Percentiles rank a stretch among this genome's conserved stretches.
Evolutionary conservation across 2,888 invertebrate genomes (phyloP).

Genomic region (Coenonympha glycerion): DNA sequence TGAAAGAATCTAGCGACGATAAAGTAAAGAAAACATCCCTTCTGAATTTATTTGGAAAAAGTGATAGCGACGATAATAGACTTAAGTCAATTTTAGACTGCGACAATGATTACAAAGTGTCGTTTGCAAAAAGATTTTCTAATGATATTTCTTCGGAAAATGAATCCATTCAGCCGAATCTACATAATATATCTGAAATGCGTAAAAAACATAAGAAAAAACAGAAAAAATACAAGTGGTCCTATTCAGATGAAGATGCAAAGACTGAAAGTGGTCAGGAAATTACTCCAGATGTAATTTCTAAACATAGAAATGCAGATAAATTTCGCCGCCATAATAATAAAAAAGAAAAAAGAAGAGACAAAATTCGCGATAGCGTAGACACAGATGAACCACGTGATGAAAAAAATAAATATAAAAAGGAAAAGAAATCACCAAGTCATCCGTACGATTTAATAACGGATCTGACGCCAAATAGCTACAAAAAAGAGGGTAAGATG

Average conservation of each 20-base stretch:
- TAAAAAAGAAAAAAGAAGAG: conserved; percentile 78
- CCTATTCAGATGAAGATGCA: conserved; percentile 75
- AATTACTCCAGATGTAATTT: conserved; percentile 40
- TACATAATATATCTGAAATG: conserved; percentile 66
- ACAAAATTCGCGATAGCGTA: conserved; percentile 72
- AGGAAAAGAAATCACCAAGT: conserved; percentile 64
- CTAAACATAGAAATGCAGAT: conserved; percentile 64
- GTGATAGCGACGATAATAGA: conserved; percentile 67
- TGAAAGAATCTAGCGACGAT: conserved; percentile 44
- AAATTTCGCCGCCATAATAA: conserved; percentile 71
- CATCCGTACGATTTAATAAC: conserved; percentile 42
- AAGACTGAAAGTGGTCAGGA: conserved; percentile 56
- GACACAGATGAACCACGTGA: conserved; percentile 64
- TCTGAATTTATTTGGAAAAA: conserved; percentile 64
- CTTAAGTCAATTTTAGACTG: conserved; percentile 53
- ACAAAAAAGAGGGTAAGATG: conserved; percentile 86
- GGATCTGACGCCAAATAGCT: conserved; percentile 46
- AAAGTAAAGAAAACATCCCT: conserved; percentile 58
- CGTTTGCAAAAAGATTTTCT: conserved; percentile 45
- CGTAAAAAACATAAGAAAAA: conserved; percentile 90
- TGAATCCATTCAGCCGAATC: conserved; percentile 59
- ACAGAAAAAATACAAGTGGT: conserved; percentile 84
- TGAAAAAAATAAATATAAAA: conserved; percentile 77
- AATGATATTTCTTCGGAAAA: conserved; percentile 70
- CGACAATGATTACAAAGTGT: conserved; percentile 53